Evolutionary conservation across 2,888 invertebrate genomes (phyloP).

Genomic region (Gibbula magus): DNA sequence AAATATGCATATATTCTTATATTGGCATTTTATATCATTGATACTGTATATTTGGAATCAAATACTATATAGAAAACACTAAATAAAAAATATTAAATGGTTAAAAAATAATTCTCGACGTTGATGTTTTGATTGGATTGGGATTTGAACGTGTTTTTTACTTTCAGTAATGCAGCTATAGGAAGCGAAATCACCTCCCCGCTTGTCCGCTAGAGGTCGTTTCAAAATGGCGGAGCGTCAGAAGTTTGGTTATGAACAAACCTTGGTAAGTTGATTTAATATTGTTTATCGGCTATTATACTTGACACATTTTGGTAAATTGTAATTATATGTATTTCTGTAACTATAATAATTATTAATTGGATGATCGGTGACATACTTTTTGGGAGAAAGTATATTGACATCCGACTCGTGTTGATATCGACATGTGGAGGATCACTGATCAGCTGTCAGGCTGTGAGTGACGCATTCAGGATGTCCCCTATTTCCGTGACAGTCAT

Average conservation of each 20-base stretch:
- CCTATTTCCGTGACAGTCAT: background rate
- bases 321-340: too few species aligned
- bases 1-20: too few species aligned
- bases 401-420: background rate
- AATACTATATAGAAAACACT: too few species aligned
- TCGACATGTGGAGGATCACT: background rate
- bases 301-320: too few species aligned
- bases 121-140: too few species aligned
- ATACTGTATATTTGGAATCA: too few species aligned
- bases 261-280: slow-evolving; percentile 48
- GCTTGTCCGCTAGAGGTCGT: slow-evolving; percentile 4
- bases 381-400: too few species aligned
- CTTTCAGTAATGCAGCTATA: background rate
- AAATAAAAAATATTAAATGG: too few species aligned
- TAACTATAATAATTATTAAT: too few species aligned
- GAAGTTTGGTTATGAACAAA: slow-evolving; percentile 56
- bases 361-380: too few species aligned
- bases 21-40: too few species aligned
- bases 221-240: slow-evolving; percentile 40
- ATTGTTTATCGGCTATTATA: background rate
- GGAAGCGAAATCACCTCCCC: background rate
- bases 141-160: background rate
- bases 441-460: background rate
- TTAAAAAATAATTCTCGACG: too few species aligned
- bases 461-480: background rate